Evolutionary conservation across 2,113 vertebrate species (phyloP).

Genomic region (Sinocyclocheilus grahami): DNA sequence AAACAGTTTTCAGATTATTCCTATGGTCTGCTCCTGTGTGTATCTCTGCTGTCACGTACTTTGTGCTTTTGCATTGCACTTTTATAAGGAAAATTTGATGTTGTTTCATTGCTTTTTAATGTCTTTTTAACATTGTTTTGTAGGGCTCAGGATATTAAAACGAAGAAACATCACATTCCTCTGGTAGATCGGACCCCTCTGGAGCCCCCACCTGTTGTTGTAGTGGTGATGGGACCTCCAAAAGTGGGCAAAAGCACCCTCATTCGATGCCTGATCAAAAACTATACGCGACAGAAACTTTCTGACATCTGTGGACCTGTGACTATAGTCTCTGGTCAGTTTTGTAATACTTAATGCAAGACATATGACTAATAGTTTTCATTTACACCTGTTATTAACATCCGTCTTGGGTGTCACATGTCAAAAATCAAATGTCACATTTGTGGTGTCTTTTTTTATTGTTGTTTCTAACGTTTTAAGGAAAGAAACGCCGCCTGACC

Average conservation of each 20-base stretch:
- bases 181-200: constrained; percentile 91
- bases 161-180: constrained; percentile 95
- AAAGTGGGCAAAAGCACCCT: constrained; percentile 96
- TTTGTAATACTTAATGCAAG: background rate
- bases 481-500: constrained; percentile 92
- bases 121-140: background rate
- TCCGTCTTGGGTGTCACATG: background rate
- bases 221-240: constrained; percentile 93
- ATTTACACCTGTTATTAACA: background rate
- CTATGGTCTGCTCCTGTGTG: no score
- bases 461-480: constrained; percentile 68
- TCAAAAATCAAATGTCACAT: background rate
- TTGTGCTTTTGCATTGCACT: background rate
- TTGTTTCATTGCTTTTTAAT: background rate
- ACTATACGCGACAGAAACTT: constrained; percentile 93
- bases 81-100: no score
- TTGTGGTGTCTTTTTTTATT: background rate
- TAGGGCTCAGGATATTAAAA: constrained; percentile 94
- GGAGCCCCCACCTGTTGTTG: constrained; percentile 91
- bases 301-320: constrained; percentile 91
- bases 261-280: constrained; percentile 93
- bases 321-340: constrained; percentile 92
- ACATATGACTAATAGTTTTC: background rate
- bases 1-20: no score
- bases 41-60: no score